Evolutionary conservation across 2,888 invertebrate genomes (phyloP), one percentile per base, ranked within the genome.

Genomic region (Halocaridina rubra): DNA sequence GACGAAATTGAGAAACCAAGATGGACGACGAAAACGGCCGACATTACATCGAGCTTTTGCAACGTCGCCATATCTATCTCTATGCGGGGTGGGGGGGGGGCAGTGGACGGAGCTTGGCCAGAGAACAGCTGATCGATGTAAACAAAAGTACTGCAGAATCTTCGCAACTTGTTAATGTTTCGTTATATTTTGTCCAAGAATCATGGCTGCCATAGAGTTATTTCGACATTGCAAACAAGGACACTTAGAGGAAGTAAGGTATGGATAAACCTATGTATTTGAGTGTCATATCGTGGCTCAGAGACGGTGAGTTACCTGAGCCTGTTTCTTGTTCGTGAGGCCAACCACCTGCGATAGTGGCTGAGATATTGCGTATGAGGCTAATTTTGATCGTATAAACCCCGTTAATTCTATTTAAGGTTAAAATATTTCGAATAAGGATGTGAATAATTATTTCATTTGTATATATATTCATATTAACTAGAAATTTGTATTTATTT

Each of bases 211-310:
- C 74, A 24, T 81, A 16, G 81, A 81, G 2, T 33, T 81, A 24
- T 81, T 81, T 33, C 75, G 67, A 29, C 75, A 81, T 22, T 75
- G 81, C 67, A 81, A 75, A 67, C 74, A 81, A 39, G 81, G 81
- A 29, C 61, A 81, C 67, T 39, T 81, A 19, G 81, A 81, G 30
- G 81, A 81, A 64, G 75, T 81, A 1, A 81, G 81, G 81, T 81
- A 64, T 61, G 81, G 27, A 0, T 22, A 61, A 4, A 16, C n/a
- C n/a, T n/a, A n/a, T n/a, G n/a, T n/a, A n/a, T n/a, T 46, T 16
- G 19, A 27, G 19, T 16, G 16, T 30, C 30, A 27, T 61, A 13
- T 19, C n/a, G n/a, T n/a, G 24, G 64, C 59, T 16, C 2, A 19
- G 22, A 3, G 8, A 8, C 13, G 13, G 22, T n/a, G n/a, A 16